phyloP scores from a whole-genome alignment of 2,888 invertebrate genomes.

The Temnothorax ravouxi region DNA sequence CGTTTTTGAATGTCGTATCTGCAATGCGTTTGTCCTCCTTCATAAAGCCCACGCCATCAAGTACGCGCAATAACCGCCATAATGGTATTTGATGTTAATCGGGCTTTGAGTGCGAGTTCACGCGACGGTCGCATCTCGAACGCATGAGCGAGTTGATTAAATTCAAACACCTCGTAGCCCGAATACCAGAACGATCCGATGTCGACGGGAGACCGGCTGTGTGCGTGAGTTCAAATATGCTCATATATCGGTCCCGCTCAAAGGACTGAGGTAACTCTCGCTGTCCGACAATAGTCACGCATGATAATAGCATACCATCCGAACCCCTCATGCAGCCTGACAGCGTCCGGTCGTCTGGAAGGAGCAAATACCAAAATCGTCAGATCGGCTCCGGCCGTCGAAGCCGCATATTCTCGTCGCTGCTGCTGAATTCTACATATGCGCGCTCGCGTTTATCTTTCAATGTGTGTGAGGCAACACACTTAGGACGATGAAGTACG shows the following conservation, averaged over 20 bases:
- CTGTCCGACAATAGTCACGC: constrained; percentile 83
- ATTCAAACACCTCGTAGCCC: constrained; percentile 85
- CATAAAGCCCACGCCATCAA: neutral
- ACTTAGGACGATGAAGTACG: neutral
- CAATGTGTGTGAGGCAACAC: neutral
- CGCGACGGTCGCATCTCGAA: constrained; percentile 79
- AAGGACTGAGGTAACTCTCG: constrained; percentile 80
- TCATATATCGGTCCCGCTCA: constrained; percentile 84
- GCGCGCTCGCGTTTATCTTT: neutral
- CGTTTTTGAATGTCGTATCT: neutral
- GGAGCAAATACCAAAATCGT: constrained; percentile 76
- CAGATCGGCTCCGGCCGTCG: constrained; percentile 60
- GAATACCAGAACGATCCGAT: constrained; percentile 81
- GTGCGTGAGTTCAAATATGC: constrained; percentile 84
- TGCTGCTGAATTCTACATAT: constrained; percentile 15
- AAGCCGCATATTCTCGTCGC: constrained; percentile 15
- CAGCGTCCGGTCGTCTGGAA: constrained; percentile 78
- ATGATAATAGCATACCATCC: constrained; percentile 83
- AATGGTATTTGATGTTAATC: constrained; percentile 85
- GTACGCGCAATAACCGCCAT: constrained; percentile 61
- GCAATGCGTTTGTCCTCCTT: neutral
- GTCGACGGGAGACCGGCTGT: constrained; percentile 73
- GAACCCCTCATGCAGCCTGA: constrained; percentile 69
- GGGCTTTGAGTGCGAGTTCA: constrained; percentile 80
- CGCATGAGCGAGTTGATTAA: constrained; percentile 86